Evolutionary conservation across 2,113 vertebrate species (phyloP).

Genomic region (Pluvianellus socialis): DNA sequence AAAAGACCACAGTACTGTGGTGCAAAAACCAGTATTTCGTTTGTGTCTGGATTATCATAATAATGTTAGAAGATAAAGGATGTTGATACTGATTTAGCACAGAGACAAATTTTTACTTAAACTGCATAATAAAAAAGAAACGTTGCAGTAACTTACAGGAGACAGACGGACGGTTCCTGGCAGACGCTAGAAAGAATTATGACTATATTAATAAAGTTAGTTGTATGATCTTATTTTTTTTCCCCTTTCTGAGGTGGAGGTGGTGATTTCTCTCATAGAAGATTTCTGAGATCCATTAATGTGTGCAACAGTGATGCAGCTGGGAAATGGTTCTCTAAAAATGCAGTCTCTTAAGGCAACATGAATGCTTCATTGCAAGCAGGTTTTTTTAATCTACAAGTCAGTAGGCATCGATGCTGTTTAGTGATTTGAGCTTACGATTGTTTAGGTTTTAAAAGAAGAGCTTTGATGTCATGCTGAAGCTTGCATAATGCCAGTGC

Average conservation of each 20-base stretch:
- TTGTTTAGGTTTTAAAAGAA: background rate
- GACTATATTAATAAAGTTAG: background rate
- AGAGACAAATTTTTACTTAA: background rate
- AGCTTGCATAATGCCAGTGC: background rate
- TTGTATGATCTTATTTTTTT: background rate
- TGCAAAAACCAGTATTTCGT: background rate
- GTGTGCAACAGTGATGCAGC: background rate
- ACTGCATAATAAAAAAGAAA: background rate
- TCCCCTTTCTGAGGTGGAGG: background rate
- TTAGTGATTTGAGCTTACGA: background rate
- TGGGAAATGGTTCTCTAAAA: background rate
- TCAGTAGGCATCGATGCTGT: background rate
- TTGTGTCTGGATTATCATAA: background rate
- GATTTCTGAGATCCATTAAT: background rate
- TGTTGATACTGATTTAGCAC: background rate
- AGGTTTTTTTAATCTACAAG: background rate
- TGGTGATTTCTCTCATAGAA: background rate
- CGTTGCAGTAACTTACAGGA: background rate
- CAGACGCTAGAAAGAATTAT: background rate
- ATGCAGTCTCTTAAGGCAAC: background rate
- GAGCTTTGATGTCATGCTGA: background rate
- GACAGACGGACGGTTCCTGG: background rate
- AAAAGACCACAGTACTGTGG: background rate
- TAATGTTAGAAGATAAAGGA: background rate
- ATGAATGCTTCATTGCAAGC: background rate